Base-by-base conservation (phyloP, 1,140 invertebrate species). In the Caenorhabditis latens region DNA sequence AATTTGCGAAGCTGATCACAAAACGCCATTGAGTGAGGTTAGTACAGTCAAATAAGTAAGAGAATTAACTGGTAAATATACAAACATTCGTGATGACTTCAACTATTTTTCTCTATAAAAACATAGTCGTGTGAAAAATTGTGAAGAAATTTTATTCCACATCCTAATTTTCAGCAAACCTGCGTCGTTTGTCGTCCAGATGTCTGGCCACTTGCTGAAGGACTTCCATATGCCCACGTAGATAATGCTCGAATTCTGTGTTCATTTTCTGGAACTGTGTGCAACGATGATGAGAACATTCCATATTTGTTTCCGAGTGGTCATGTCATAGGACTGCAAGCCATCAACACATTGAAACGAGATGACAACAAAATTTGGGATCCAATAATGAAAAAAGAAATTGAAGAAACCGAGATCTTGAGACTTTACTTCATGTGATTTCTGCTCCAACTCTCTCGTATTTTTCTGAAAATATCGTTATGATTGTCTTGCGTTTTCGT, bases 101-200 rank as follows among this genome's bases (percentile, higher is more conserved):
- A 32, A 32, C 0, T 2, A 0, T 32, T 32, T 32, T 32, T 32
- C 32, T 32, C 32, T 2, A 32, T 16, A 16, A 1, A 13, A 9
- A 53, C 50, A 16, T n/a, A n/a, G n/a, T n/a, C n/a, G n/a, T n/a
- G n/a, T n/a, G n/a, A n/a, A n/a, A n/a, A n/a, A n/a, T n/a, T n/a
- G n/a, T n/a, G n/a, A n/a, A n/a, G n/a, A n/a, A n/a, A n/a, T n/a
- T n/a, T n/a, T n/a, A n/a, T n/a, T n/a, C n/a, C n/a, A n/a, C n/a
- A n/a, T n/a, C n/a, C n/a, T n/a, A n/a, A n/a, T n/a, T n/a, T 58
- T n/a, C 65, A 79, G 71, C 71, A 79, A 50, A 50, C 21, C 13
- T 79, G 71, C 40, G 42, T 79, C 4, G 71, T 79, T 8, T 79
- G 71, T n/a, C 71, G 71, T n/a, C 71, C 71, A 21, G 71, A 79